These are phyloP conservation scores for Maniola jurtina DNA, from an alignment of 1,140 invertebrate genomes.

Conservation along the genomic window DNA sequence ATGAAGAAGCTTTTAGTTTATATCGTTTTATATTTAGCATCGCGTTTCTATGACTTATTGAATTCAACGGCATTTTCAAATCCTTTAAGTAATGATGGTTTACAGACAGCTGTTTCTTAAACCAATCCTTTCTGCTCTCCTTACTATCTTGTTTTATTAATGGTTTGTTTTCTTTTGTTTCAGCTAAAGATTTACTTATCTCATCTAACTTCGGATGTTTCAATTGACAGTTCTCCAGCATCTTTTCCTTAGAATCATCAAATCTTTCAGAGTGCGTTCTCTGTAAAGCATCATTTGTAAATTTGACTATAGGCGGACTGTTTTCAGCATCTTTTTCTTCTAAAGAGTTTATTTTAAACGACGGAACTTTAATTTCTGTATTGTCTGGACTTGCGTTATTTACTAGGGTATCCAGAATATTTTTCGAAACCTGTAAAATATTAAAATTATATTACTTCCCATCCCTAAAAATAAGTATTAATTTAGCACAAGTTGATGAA, in stretches of 20 bases:
- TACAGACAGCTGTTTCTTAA: conserved; percentile 81
- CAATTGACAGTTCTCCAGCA: conserved; percentile 42
- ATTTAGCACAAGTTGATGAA: not conserved
- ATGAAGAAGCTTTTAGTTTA: conserved; percentile 90
- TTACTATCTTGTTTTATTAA: conserved; percentile 66
- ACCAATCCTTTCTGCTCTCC: conserved; percentile 74
- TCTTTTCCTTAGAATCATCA: conserved; percentile 33
- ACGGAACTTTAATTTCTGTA: conserved; percentile 83
- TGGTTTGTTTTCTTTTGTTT: conserved; percentile 50
- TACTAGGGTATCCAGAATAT: conserved; percentile 81
- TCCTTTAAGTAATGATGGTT: conserved; percentile 87
- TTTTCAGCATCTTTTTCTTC: conserved; percentile 32
- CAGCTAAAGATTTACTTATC: conserved; percentile 48
- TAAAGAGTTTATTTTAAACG: conserved; percentile 55
- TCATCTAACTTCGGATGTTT: conserved; percentile 41
- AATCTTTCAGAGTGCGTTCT: conserved; percentile 53
- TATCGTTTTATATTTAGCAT: conserved; percentile 90
- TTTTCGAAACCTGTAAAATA: conserved; percentile 80
- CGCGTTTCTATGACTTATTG: conserved; percentile 90
- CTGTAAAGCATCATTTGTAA: conserved; percentile 39
- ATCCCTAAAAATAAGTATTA: not conserved
- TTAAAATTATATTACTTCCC: not conserved
- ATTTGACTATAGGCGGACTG: conserved; percentile 45
- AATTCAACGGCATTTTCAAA: conserved; percentile 87
- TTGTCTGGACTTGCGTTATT: conserved; percentile 82